Percentiles rank a stretch among this genome's conserved stretches.
Conservation (phyloP, 2,113 vertebrate genomes). For the Lasiurus cinereus region DNA sequence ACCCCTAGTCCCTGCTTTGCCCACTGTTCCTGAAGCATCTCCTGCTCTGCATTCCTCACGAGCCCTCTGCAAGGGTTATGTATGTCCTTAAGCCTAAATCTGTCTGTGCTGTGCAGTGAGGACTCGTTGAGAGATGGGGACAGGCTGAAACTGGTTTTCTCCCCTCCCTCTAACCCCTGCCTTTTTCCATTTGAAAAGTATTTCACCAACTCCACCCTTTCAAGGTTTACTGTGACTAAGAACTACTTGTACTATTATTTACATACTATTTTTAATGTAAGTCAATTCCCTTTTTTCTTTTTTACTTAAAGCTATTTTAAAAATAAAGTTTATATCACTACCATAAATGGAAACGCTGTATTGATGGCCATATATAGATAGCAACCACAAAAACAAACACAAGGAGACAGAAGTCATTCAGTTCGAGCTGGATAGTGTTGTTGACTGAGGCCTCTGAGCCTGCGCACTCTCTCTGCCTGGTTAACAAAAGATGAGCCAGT, state of each 20-base stretch:
- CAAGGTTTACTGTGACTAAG: conserved; percentile 45
- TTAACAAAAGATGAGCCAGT: neutral
- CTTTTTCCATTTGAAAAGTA: conserved; percentile 49
- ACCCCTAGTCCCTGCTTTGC: neutral
- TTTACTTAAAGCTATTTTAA: conserved; percentile 60
- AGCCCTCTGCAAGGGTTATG: neutral
- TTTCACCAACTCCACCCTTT: conserved; percentile 58
- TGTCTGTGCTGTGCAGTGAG: neutral
- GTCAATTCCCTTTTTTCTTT: conserved; percentile 22
- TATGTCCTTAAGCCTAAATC: conserved; percentile 1
- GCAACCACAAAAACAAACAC: conserved; percentile 70
- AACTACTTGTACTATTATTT: conserved; percentile 62
- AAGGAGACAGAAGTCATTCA: conserved; percentile 52
- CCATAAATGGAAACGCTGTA: conserved; percentile 69
- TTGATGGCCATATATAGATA: conserved; percentile 46
- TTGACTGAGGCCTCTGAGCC: neutral
- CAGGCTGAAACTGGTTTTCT: conserved; percentile 68
- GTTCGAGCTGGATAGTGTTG: neutral
- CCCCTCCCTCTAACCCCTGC: conserved; percentile 47
- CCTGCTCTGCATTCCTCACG: neutral
- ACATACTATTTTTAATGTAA: conserved; percentile 55
- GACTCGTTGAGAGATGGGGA: neutral
- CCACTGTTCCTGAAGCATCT: neutral
- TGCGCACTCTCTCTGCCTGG: neutral
- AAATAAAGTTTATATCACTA: conserved; percentile 54